Base-by-base conservation (phyloP, 1,140 invertebrate species). In the Augochlora pura region DNA sequence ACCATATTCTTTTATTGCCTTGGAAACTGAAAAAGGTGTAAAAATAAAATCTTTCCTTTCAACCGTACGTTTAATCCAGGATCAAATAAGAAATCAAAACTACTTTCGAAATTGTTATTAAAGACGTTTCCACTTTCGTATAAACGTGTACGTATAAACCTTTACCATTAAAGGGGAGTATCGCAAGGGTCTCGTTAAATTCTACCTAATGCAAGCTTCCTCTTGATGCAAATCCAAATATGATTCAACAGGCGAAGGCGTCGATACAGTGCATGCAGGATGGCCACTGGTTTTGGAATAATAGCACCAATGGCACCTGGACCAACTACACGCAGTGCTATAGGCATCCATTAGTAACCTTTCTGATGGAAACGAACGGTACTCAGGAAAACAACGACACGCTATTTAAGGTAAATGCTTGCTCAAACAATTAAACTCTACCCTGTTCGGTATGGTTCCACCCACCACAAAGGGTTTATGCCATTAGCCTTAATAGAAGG, bases 251-350 rank as follows among this genome's bases (percentile, higher is more conserved):
- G 95, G 92, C 90, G 3, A 91, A 91, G 65, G 95, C 94, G 2
- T 94, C 93, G 1, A 94, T 91, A 82, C 89, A 93, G 71, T 96
- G 95, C 82, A 92, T 93, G 81, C 63, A 86, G 21, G 90, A 94
- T 72, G 95, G 95, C 3, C 90, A 93, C 16, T 96, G 95, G 95
- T 95, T 91, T 77, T 89, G 90, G 76, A 93, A 90, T 63, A 59
- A 81, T 6, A 88, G 91, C 38, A 88, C 86, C 4, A 93, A 94
- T 63, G 86, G 64, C 39, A 92, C 91, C 7, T 95, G 95, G 94
- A 94, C 93, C 62, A 95, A 96, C 89, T 95, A 94, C 76, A 93
- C 92, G 8, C 89, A 92, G 27, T 96, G 95, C 84, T 93, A 90
- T 57, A 88, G 71, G 8, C 69, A 85, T 18, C 76, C 80, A 64